Base-by-base conservation (phyloP, 1,140 invertebrate genomes). In the Drosophila santomea region DNA sequence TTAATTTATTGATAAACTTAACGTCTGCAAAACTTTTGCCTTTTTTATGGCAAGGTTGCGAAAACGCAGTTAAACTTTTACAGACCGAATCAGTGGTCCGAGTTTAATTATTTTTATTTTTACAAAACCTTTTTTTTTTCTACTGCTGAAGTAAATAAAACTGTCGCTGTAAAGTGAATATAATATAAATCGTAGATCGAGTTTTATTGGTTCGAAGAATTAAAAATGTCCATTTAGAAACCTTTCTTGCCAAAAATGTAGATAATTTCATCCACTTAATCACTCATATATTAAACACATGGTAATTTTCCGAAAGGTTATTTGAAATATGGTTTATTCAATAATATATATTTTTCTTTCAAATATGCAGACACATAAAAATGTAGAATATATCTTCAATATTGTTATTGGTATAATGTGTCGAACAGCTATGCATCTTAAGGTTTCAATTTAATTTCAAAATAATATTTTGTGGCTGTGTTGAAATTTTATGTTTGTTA, bases 361-460 rank as follows among this genome's bases (percentile, higher is more conserved):
- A 80, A 69, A 74, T 78, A 78, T 80, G 74, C 69, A 78, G 71
- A 86, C 74, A 88, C 82, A 68, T 66, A 80, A 82, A 82, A 78
- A 62, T 82, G 38, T 85, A 57, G 51, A 86, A 73, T 86, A 81
- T 72, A 44, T 80, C 47, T 50, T 54, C 52, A 64, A 68, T 83
- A 55, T 68, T 11, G 56, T 66, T 78, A 66, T 74, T 69, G 38
- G 39, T 80, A 67, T 85, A 51, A 66, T 50, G 54, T 43, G 55
- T 62, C 32, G 35, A 64, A 76, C 54, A 80, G 80, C 80, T 76
- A 72, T 76, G 80, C 80, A 69, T 59, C 41, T 58, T 55, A 61
- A 74, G 47, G 57, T 56, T 77, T 68, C 41, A 28, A 17, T 75
- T 66, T 58, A 7, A 75, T 66, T 55, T 20, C 14, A 6, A n/a